Evolutionary conservation across 2,888 invertebrate genomes (phyloP).

Genomic region (Coelinius sp.): DNA sequence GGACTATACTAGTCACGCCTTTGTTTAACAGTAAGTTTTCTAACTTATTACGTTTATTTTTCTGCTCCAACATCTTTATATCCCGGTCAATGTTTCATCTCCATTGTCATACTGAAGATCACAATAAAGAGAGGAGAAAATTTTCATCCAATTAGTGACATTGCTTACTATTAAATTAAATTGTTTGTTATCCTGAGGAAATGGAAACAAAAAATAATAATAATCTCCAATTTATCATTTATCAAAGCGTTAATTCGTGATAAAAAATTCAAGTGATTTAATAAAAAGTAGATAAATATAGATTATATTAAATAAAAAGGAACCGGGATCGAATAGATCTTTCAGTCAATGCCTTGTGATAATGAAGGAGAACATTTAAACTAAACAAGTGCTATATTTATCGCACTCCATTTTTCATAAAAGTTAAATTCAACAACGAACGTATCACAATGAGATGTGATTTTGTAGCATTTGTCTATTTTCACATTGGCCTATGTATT

Average conservation of each 20-base stretch:
- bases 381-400: slow-evolving; percentile 33
- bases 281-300: slow-evolving; percentile 5
- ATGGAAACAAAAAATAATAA: slow-evolving; percentile 8
- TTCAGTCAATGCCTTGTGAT: slow-evolving; percentile 51
- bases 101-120: not conserved
- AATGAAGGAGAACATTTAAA: slow-evolving; percentile 15
- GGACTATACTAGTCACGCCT: slow-evolving; percentile 67
- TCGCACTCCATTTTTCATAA: slow-evolving; percentile 39
- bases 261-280: slow-evolving; percentile 24
- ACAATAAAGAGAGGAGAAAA: not conserved
- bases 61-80: slow-evolving; percentile 14
- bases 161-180: not conserved
- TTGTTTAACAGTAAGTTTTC: slow-evolving; percentile 54
- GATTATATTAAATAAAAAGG: slow-evolving; percentile 13
- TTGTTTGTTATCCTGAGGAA: slow-evolving; percentile 24
- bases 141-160: slow-evolving; percentile 12
- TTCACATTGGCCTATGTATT: slow-evolving; percentile 52
- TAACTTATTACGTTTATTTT: slow-evolving; percentile 57
- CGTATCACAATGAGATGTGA: slow-evolving; percentile 49
- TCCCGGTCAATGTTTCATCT: not conserved
- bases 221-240: slow-evolving; percentile 10
- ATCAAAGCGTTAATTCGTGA: slow-evolving; percentile 31
- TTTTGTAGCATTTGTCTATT: slow-evolving; percentile 46
- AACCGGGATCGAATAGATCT: slow-evolving; percentile 34
- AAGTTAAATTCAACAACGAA: slow-evolving; percentile 56